These are phyloP conservation scores for Helicolenus hilgendorfi DNA, from an alignment of 2,797 vertebrate species.

Conservation along the genomic window DNA sequence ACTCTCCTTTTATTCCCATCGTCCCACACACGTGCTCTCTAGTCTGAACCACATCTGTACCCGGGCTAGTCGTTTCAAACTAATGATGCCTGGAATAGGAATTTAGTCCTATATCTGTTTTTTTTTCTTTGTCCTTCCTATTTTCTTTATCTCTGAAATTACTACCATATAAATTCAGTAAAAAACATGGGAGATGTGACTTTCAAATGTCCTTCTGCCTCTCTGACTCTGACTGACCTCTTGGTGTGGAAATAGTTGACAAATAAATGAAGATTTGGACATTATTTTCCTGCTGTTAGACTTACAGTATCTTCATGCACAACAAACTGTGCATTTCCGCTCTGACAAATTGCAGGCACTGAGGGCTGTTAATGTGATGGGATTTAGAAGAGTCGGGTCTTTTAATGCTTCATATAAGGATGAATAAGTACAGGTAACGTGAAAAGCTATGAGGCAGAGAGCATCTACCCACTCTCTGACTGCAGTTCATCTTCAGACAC, in stretches of 20 bases:
- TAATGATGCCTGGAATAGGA: constrained; percentile 66
- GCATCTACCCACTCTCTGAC: background rate
- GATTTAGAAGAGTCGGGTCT: background rate
- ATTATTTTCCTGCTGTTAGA: background rate
- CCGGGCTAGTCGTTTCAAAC: constrained; percentile 65
- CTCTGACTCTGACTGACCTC: constrained; percentile 2
- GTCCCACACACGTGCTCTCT: constrained; percentile 11
- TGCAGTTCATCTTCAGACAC: constrained; percentile 28
- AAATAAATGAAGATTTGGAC: background rate
- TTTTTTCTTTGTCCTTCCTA: background rate
- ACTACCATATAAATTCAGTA: background rate
- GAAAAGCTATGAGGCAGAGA: constrained; percentile 11
- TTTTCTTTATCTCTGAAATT: background rate
- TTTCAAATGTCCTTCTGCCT: background rate
- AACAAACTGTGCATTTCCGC: constrained; percentile 15
- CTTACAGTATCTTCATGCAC: background rate
- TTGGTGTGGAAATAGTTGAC: background rate
- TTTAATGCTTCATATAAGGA: constrained; percentile 16
- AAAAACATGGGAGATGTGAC: background rate
- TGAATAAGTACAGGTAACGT: constrained; percentile 6
- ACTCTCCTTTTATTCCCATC: constrained; percentile 5
- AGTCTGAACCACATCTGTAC: constrained; percentile 8
- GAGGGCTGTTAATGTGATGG: constrained; percentile 7
- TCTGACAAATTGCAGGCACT: constrained; percentile 10
- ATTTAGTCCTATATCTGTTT: constrained; percentile 36